Conservation (phyloP, 1,140 invertebrate species). For the Condylostylus longicornis region DNA sequence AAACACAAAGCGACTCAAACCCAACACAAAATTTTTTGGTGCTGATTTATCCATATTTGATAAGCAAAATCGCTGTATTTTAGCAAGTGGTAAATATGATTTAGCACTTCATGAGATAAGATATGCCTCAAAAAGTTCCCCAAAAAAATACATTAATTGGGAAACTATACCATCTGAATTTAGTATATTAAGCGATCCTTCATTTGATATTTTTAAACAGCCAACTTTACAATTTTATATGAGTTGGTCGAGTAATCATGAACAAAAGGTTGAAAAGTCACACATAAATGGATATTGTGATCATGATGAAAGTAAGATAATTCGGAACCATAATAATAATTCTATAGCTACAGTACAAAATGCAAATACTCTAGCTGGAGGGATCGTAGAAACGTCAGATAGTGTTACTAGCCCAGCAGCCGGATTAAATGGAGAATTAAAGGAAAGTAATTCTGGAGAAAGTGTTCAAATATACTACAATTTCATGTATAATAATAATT, state of each 20-base stretch:
- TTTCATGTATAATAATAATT: constrained; percentile 91
- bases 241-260: constrained; percentile 56
- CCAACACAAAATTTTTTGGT: constrained; percentile 48
- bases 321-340: constrained; percentile 2
- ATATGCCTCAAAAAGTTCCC: constrained; percentile 38
- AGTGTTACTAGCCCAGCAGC: constrained; percentile 1
- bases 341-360: constrained; percentile 16
- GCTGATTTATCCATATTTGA: constrained; percentile 83
- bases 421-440: not conserved
- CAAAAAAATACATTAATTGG: constrained; percentile 59
- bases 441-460: constrained; percentile 13
- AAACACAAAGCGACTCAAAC: constrained; percentile 19
- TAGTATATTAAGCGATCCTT: constrained; percentile 32
- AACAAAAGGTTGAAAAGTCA: constrained; percentile 7
- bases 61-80: constrained; percentile 68
- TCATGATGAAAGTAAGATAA: constrained; percentile 12
- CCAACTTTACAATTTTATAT: constrained; percentile 73
- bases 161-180: constrained; percentile 62
- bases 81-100: constrained; percentile 83
- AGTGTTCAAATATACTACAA: constrained; percentile 76
- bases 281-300: not conserved
- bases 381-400: not conserved
- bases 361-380: constrained; percentile 1
- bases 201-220: constrained; percentile 54
- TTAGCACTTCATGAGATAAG: constrained; percentile 61